Evolutionary conservation across 2,888 invertebrate species (phyloP).

Genomic region (Asteroscopus sphinx): DNA sequence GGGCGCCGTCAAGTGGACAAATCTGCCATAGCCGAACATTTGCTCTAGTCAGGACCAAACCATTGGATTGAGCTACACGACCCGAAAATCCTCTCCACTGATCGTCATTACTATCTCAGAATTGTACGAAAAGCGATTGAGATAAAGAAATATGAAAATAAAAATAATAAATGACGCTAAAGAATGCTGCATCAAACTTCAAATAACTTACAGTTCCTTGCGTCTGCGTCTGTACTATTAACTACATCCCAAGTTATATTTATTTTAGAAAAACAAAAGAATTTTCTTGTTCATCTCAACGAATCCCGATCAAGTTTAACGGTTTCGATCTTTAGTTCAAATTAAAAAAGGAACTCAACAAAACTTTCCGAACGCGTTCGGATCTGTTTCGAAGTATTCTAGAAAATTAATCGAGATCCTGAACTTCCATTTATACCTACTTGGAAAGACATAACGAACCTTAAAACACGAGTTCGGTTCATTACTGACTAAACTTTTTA

Average conservation of each 20-base stretch:
- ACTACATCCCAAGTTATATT: neutral
- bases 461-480: slow-evolving; percentile 55
- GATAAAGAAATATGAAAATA: no score
- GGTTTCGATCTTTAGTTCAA: slow-evolving; percentile 36
- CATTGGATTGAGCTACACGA: no score
- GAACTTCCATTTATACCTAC: slow-evolving; percentile 66
- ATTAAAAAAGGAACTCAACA: slow-evolving; percentile 36
- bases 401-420: slow-evolving; percentile 68
- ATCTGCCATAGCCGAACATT: no score
- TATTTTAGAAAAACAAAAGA: slow-evolving; percentile 1
- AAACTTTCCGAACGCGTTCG: slow-evolving; percentile 52
- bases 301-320: slow-evolving; percentile 23
- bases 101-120: no score
- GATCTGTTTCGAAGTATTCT: slow-evolving; percentile 59
- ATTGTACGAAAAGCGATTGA: no score
- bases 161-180: no score
- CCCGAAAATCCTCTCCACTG: no score
- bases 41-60: no score
- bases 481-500: slow-evolving; percentile 50
- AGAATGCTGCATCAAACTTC: neutral
- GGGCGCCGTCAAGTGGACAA: no score
- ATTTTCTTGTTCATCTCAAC: slow-evolving; percentile 11
- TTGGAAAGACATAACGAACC: slow-evolving; percentile 73
- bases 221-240: neutral
- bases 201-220: neutral